These are phyloP conservation scores for Lycorma delicatula DNA, from an alignment of 1,140 invertebrate species.

Conservation along the genomic window DNA sequence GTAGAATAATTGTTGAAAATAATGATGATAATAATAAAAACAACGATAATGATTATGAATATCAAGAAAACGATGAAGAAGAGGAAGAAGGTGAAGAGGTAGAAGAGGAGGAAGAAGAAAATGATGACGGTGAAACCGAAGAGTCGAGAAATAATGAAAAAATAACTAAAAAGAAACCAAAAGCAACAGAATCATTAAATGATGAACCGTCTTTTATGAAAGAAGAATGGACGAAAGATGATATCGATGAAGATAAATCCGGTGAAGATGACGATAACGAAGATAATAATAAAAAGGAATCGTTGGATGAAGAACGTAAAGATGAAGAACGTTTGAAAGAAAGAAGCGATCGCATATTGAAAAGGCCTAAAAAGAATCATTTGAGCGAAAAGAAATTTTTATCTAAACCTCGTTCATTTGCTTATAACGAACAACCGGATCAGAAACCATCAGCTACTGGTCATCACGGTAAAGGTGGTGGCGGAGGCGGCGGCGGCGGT, in stretches of 20 bases:
- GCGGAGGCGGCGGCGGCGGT: background rate
- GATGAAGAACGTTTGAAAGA: conserved; percentile 1
- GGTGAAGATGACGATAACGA: background rate
- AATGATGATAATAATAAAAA: background rate
- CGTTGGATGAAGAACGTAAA: background rate
- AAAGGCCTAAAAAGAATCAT: conserved; percentile 16
- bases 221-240: background rate
- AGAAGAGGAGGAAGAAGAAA: background rate
- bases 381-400: conserved; percentile 7
- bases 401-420: background rate
- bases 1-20: background rate
- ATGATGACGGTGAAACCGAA: background rate
- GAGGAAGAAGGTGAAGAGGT: background rate
- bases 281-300: background rate
- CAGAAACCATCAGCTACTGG: conserved; percentile 7
- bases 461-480: conserved; percentile 2
- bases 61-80: background rate
- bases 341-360: background rate
- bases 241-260: background rate
- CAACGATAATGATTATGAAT: background rate
- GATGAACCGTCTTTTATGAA: no score
- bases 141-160: background rate
- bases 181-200: no score
- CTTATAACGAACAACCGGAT: conserved; percentile 11
- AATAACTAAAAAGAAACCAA: background rate